These are phyloP conservation scores for Bubo bubo DNA, from an alignment of 2,113 vertebrate species.

Conservation along the genomic window DNA sequence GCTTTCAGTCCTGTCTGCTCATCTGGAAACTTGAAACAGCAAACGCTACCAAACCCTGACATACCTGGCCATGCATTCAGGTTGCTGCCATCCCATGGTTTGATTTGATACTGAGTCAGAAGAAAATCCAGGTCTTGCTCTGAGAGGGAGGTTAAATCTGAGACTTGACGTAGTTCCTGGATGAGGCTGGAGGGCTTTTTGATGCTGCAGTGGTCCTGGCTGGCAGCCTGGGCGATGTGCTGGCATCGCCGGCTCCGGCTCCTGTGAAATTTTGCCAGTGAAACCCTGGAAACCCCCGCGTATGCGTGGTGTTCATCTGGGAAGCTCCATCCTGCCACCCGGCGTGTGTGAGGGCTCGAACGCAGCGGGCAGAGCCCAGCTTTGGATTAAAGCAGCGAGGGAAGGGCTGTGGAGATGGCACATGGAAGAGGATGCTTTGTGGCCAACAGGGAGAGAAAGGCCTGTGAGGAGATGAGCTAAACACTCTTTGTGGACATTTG, in stretches of 20 bases:
- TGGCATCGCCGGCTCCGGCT: background rate
- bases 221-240: background rate
- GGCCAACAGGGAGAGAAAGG: background rate
- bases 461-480: background rate
- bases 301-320: rapidly evolving
- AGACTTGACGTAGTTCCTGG: rapidly evolving
- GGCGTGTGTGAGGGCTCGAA: rapidly evolving
- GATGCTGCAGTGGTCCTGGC: background rate
- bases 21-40: background rate
- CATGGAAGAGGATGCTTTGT: background rate
- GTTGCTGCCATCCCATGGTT: background rate
- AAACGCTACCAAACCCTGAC: rapidly evolving
- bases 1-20: background rate
- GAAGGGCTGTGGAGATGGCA: background rate
- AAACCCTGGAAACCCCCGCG: rapidly evolving
- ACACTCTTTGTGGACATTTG: background rate
- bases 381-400: background rate
- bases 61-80: rapidly evolving
- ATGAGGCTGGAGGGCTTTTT: background rate
- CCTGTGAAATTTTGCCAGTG: background rate
- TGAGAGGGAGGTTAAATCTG: rapidly evolving
- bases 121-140: background rate
- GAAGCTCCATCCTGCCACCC: background rate
- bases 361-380: rapidly evolving
- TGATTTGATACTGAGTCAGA: background rate